Conservation (phyloP, 2,113 vertebrate species). For the Myiopsitta monachus region DNA sequence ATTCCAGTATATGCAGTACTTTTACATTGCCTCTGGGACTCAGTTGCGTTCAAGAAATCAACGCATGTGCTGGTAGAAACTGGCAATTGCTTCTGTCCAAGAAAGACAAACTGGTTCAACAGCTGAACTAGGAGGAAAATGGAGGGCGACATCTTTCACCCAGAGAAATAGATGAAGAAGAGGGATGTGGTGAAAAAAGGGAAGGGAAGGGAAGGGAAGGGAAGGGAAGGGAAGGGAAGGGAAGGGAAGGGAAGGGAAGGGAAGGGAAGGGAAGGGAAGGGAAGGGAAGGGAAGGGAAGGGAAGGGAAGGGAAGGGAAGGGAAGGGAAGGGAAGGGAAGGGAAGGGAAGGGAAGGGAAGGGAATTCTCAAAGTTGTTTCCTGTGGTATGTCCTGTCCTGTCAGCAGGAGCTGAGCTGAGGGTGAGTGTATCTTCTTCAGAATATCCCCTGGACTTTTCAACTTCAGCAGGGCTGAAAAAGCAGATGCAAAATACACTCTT, state of each 20-base stretch:
- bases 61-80: background rate
- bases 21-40: background rate
- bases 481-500: background rate
- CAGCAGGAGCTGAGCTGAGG: background rate
- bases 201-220: background rate
- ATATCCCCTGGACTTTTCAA: background rate
- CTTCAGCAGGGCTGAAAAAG: background rate
- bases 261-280: too few relatives aligned
- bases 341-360: too few relatives aligned
- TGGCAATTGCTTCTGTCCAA: background rate
- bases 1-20: background rate
- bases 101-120: background rate
- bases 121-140: background rate
- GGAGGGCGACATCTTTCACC: rapidly evolving
- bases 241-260: background rate
- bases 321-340: too few relatives aligned
- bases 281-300: too few relatives aligned
- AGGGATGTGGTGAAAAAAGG: background rate
- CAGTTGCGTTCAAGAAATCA: background rate
- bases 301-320: too few relatives aligned
- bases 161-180: background rate
- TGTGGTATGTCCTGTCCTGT: too few relatives aligned
- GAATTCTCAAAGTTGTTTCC: too few relatives aligned
- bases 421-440: background rate
- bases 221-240: too few relatives aligned